Evolutionary conservation across 2,888 invertebrate species (phyloP).

Genomic region (Meghimatium bilineatum): DNA sequence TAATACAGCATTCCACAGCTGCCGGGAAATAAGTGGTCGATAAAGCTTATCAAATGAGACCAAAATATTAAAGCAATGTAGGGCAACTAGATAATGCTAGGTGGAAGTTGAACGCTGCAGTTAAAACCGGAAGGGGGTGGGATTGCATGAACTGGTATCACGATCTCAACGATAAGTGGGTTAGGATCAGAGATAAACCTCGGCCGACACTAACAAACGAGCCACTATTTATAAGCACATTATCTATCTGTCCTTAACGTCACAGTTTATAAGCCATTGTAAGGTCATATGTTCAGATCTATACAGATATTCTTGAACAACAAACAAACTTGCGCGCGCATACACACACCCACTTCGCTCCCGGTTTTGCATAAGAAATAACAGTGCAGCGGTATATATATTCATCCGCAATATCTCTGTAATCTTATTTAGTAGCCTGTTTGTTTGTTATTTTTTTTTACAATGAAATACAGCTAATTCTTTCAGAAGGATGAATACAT

Average conservation of each 20-base stretch:
- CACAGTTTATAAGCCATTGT: neutral
- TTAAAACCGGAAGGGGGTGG: neutral
- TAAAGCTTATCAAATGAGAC: neutral
- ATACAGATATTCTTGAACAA: too few species aligned
- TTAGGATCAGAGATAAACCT: neutral
- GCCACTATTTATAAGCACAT: neutral
- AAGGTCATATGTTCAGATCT: neutral
- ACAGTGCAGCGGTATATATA: too few species aligned
- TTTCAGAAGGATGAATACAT: too few species aligned
- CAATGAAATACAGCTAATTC: too few species aligned
- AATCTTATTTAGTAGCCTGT: too few species aligned
- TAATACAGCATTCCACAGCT: too few species aligned
- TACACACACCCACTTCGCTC: too few species aligned
- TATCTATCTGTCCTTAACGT: neutral
- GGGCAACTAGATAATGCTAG: neutral
- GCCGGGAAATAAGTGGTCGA: neutral
- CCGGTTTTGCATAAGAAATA: too few species aligned
- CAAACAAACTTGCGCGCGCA: too few species aligned
- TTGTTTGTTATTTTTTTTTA: too few species aligned
- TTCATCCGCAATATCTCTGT: too few species aligned
- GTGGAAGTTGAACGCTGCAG: neutral
- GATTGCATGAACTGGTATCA: neutral
- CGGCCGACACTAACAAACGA: neutral
- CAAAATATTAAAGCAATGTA: neutral
- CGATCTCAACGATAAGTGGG: neutral